Evolutionary conservation across 1,140 invertebrate species (phyloP).

Genomic region (Pollicipes pollicipes): DNA sequence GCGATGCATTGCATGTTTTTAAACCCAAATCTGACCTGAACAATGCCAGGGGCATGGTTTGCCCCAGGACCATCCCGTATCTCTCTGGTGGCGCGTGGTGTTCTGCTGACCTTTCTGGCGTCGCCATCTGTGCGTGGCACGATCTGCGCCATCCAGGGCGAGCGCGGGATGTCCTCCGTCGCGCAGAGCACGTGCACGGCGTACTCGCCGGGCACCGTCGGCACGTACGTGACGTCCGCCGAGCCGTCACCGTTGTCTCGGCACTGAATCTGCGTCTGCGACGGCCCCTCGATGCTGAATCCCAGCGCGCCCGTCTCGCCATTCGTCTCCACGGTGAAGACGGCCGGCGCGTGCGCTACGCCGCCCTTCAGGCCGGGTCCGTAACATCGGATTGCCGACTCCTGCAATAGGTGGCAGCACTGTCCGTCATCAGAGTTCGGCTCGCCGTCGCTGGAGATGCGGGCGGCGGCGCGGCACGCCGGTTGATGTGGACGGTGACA

Average conservation of each 20-base stretch:
- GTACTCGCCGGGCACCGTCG: conserved; percentile 69
- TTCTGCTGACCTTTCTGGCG: neutral
- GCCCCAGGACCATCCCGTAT: too few species aligned
- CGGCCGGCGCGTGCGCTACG: conserved; percentile 53
- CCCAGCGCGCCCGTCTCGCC: conserved; percentile 72
- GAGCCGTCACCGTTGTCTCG: conserved; percentile 75
- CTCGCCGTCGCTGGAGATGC: too few species aligned
- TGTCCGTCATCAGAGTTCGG: too few species aligned
- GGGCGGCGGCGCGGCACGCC: neutral
- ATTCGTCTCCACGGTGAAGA: conserved; percentile 79
- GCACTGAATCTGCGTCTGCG: conserved; percentile 58
- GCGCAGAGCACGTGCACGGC: conserved; percentile 66
- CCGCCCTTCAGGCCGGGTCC: conserved; percentile 63
- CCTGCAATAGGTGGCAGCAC: conserved; percentile 18
- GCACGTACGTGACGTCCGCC: conserved; percentile 63
- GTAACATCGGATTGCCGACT: conserved; percentile 61
- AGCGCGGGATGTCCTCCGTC: conserved; percentile 58
- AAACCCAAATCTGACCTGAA: too few species aligned
- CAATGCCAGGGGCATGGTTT: too few species aligned
- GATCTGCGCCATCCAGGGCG: conserved; percentile 59
- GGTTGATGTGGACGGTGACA: too few species aligned
- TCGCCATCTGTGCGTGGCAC: neutral
- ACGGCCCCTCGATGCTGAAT: conserved; percentile 78
- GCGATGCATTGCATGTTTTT: too few species aligned
- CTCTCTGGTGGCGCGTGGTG: too few species aligned